phyloP scores from a whole-genome alignment of 2,797 vertebrate genomes.

The Paedocypris micromegethes region DNA sequence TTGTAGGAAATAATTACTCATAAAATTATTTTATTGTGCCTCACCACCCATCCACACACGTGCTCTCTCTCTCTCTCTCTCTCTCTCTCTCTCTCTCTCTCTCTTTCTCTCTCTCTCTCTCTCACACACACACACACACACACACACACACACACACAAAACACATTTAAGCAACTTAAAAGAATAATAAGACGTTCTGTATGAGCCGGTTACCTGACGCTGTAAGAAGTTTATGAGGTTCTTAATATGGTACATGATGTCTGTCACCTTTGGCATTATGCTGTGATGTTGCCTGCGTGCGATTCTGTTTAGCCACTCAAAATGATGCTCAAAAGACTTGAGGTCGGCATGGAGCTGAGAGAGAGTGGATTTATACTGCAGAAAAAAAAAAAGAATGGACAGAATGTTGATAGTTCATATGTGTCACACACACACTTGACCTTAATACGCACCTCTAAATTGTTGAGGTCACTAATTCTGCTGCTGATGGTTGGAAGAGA shows the following conservation, averaged over 20 bases:
- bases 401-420: too few relatives aligned
- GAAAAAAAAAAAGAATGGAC: constrained; percentile 31
- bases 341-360: constrained; percentile 72
- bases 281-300: constrained; percentile 70
- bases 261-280: constrained; percentile 63
- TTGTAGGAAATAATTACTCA: too few relatives aligned
- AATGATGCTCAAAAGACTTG: constrained; percentile 74
- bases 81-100: too few relatives aligned
- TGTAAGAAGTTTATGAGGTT: constrained; percentile 64
- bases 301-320: constrained; percentile 71
- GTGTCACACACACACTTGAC: constrained; percentile 18
- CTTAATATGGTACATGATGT: constrained; percentile 70
- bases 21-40: too few relatives aligned
- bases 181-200: not conserved
- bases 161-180: constrained; percentile 58
- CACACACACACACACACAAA: too few relatives aligned
- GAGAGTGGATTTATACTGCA: constrained; percentile 72
- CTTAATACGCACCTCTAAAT: constrained; percentile 69
- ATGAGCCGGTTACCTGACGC: constrained; percentile 62
- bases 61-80: too few relatives aligned
- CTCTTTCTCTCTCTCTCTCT: too few relatives aligned
- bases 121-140: too few relatives aligned
- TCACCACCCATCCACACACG: too few relatives aligned
- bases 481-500: constrained; percentile 75
- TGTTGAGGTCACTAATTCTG: constrained; percentile 71